Evolutionary conservation across 1,140 invertebrate species (phyloP), one percentile per base, ranked within the genome.

Genomic region (Asbolus verrucosus): DNA sequence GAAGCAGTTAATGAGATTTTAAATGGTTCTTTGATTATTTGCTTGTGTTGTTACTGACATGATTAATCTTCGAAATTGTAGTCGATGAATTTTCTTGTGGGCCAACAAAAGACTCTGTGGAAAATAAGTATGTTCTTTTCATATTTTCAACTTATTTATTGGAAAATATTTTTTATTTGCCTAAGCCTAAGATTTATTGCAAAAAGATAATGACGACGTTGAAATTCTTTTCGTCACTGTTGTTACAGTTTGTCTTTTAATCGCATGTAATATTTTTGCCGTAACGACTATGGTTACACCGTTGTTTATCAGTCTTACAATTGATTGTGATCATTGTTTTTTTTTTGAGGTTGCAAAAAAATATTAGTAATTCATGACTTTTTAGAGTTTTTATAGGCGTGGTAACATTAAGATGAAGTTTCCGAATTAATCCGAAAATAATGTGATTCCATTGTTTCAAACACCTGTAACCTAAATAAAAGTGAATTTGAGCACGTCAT

Each of bases 391-490:
- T 27, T 21, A 30, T 14, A n/a, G 27, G 46, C 2, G 46, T 54
- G 46, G 24, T 54, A 21, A 54, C 27, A 54, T 54, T 54, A 1
- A 2, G 21, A 24, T 27, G 9, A 54, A 54, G 46, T 27, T 54
- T 1, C 1, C 46, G 21, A 11, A 30, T 13, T 54, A 54, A 30
- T 54, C 11, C 11, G 21, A 27, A 54, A 54, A 54, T 54, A 27
- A 54, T 30, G 19, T 21, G 19, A 11, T 54, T 54, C 8, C 21
- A 54, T 27, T 54, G 46, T 54, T 54, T 11, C 24, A 54, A 30
- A 54, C 46, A 54, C 46, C 46, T 54, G 46, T 54, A 54, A 54
- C 46, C 21, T 24, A 54, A 50, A 54, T 54, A 27, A 54, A 54
- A 54, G 46, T 54, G 46, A 54, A 24, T 54, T 54, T 54, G 46